Base-by-base conservation (phyloP, 1,140 invertebrate genomes). In the Drosophila leontia region DNA sequence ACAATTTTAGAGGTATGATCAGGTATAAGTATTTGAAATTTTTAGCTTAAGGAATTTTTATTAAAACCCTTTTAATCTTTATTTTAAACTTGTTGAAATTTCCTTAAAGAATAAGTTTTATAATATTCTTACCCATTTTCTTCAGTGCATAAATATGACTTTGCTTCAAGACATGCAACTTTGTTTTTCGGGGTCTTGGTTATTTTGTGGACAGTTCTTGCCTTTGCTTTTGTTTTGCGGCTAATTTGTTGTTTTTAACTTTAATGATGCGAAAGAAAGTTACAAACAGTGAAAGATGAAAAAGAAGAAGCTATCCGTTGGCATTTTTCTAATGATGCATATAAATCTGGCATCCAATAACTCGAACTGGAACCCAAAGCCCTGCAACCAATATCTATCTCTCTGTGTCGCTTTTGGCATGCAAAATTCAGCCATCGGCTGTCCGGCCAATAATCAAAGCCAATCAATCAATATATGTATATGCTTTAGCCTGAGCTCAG, bases 251-350 rank as follows among this genome's bases (percentile, higher is more conserved):
- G 67, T 37, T 42, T 57, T 72, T 72, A 48, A 74, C 58, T 72
- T 74, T 74, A 74, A 74, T 74, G 70, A 74, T 74, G 68, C 55
- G 32, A 74, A 74, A 74, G 70, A 74, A 74, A 74, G 70, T 72
- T 60, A 55, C 53, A 39, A 58, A 2, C 34, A 67, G 19, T n/a
- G 37, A 68, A 37, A 35, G 29, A 56, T 7, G 34, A 32, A 50
- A n/a, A 17, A 32, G 60, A n/a, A 39, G 42, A 34, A 39, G 34
- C 34, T 26, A 13, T 11, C 42, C 68, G 37, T 23, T 60, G 68
- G 55, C 37, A 74, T 60, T 72, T 56, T 74, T 72, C 70, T 74
- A 74, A 74, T 74, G 70, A 74, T 74, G 67, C 70, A 74, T 72
- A 74, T 74, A 51, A 74, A 74, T 74, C 70, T 68, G 12, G 32